These are phyloP conservation scores for Catostylus mosaicus DNA, from an alignment of 30 jellyfish, hydroid and myxozoan genomes.

Conservation along the genomic window DNA sequence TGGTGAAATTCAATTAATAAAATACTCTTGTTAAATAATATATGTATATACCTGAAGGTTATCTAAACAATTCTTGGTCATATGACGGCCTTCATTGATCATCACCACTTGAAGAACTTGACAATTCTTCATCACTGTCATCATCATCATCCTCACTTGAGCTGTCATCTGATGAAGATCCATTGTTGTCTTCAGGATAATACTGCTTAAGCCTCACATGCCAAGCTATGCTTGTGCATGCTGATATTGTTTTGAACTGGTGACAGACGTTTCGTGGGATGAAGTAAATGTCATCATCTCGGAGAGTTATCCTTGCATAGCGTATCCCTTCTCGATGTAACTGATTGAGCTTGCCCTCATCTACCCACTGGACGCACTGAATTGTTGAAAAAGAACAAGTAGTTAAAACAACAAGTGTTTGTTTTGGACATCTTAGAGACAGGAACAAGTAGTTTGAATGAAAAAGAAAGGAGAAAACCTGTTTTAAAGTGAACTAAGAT, in stretches of 20 bases:
- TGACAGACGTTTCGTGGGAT: conserved; percentile 97
- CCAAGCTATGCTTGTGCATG: conserved; percentile 98
- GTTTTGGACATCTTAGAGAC: neutral
- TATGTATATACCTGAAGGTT: neutral
- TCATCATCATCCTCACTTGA: conserved; percentile 61
- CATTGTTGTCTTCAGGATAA: conserved; percentile 64
- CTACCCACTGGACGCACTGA: conserved; percentile 98
- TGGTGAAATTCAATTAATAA: conserved; percentile 18
- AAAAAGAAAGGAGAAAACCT: too few relatives aligned
- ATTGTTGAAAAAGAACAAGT: too few relatives aligned
- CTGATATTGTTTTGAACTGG: conserved; percentile 96
- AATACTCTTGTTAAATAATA: conserved; percentile 39
- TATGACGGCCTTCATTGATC: neutral
- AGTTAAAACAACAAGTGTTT: neutral
- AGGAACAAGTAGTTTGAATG: too few relatives aligned
- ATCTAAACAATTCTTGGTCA: neutral
- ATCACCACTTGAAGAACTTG: conserved; percentile 30
- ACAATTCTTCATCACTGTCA: conserved; percentile 41
- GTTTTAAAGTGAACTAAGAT: too few relatives aligned
- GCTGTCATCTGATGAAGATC: conserved; percentile 44
- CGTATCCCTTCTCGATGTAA: conserved; percentile 96
- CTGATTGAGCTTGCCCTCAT: conserved; percentile 95
- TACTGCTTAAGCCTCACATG: conserved; percentile 93
- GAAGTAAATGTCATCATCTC: conserved; percentile 93
- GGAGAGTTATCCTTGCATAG: conserved; percentile 80